Evolutionary conservation across 2,797 vertebrate genomes (phyloP).

Genomic region (Ataeniobius toweri): DNA sequence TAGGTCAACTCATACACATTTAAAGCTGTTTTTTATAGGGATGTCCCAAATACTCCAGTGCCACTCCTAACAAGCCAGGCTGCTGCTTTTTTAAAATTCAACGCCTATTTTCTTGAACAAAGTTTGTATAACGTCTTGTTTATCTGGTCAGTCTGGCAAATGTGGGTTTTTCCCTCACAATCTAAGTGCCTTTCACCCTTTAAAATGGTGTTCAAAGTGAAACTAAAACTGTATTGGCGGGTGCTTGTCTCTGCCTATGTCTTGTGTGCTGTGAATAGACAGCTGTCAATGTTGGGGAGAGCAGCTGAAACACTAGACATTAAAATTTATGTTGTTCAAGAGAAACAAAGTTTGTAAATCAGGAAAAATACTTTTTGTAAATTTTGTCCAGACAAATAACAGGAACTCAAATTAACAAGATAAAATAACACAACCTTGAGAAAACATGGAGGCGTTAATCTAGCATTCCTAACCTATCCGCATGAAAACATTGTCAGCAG

Average conservation of each 20-base stretch:
- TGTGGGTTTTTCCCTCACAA: too few species aligned
- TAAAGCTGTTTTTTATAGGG: neutral
- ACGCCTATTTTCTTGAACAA: neutral
- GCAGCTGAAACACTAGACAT: neutral
- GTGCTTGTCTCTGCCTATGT: neutral
- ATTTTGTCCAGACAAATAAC: neutral
- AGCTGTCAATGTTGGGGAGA: neutral
- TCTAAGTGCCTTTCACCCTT: neutral
- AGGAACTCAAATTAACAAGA: neutral
- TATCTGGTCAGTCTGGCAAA: neutral
- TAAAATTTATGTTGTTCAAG: neutral
- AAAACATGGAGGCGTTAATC: neutral
- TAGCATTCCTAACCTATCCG: neutral
- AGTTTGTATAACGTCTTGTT: neutral
- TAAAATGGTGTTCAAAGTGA: neutral
- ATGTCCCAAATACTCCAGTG: neutral
- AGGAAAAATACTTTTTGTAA: neutral
- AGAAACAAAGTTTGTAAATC: neutral
- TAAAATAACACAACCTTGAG: neutral
- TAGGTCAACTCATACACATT: conserved; percentile 36
- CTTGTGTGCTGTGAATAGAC: neutral
- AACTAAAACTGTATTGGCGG: neutral
- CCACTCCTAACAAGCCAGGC: neutral
- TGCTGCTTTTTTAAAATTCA: neutral
- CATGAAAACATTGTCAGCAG: neutral